Conservation (phyloP, 2,797 vertebrate genomes). For the Melanotaenia trifasciata region DNA sequence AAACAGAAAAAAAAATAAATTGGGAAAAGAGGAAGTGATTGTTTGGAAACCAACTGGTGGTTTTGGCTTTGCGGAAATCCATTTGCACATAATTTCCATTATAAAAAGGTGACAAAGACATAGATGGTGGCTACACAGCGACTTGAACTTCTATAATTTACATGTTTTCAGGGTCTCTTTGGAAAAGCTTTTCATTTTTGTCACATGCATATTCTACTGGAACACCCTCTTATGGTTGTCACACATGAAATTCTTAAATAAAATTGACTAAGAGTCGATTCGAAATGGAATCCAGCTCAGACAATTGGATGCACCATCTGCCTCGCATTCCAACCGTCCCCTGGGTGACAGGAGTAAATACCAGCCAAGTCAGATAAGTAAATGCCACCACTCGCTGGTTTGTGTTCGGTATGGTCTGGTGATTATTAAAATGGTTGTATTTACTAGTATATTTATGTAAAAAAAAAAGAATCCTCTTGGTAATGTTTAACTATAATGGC, state of each 20-base stretch:
- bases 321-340: slow-evolving; percentile 52
- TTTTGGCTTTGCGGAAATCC: slow-evolving; percentile 50
- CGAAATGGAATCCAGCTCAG: slow-evolving; percentile 60
- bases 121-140: slow-evolving; percentile 42
- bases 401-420: slow-evolving; percentile 27
- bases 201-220: slow-evolving; percentile 52
- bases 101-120: slow-evolving; percentile 70
- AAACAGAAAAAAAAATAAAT: slow-evolving; percentile 32
- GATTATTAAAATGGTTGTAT: slow-evolving; percentile 48
- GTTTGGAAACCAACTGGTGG: slow-evolving; percentile 59
- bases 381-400: slow-evolving; percentile 65
- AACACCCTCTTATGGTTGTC: slow-evolving; percentile 59
- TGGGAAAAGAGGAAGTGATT: slow-evolving; percentile 49
- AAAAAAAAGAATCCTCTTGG: slow-evolving; percentile 24
- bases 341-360: slow-evolving; percentile 68
- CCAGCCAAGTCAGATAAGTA: slow-evolving; percentile 70
- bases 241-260: slow-evolving; percentile 42
- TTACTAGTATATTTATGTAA: slow-evolving; percentile 28
- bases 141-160: slow-evolving; percentile 52
- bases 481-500: slow-evolving; percentile 61
- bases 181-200: slow-evolving; percentile 57
- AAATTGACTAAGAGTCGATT: slow-evolving; percentile 56
- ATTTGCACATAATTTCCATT: slow-evolving; percentile 76
- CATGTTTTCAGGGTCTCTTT: slow-evolving; percentile 53
- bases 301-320: slow-evolving; percentile 77